Percentiles rank a stretch among this genome's conserved stretches.
Evolutionary conservation across 2,888 invertebrate species (phyloP).

Genomic region (Sepiola atlantica): DNA sequence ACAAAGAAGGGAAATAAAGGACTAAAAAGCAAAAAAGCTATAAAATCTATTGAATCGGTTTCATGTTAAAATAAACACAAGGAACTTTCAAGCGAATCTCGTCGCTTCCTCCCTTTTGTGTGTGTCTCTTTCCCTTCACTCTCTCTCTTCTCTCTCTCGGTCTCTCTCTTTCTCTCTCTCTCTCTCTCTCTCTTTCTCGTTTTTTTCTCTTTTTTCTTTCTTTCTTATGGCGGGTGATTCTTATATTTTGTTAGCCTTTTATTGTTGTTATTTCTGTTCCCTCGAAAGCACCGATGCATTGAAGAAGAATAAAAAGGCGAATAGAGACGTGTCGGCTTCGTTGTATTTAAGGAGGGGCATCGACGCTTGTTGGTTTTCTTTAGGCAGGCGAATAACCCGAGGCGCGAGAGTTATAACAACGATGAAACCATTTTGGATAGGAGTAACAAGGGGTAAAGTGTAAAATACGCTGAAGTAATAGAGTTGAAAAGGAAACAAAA

Average conservation of each 20-base stretch:
- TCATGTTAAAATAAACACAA: conserved; percentile 32
- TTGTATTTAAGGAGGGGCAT: not conserved
- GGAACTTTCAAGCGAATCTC: too few species aligned
- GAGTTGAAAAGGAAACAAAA: not conserved
- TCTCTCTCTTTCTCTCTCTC: too few species aligned
- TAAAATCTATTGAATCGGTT: not conserved
- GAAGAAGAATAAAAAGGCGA: not conserved
- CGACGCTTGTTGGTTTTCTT: not conserved
- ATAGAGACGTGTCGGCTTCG: conserved; percentile 4
- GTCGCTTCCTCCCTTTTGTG: not conserved
- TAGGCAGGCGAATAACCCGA: not conserved
- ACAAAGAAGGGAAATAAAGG: not conserved
- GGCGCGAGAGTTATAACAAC: not conserved
- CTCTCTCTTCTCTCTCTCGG: too few species aligned
- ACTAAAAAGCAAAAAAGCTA: not conserved
- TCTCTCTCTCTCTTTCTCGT: too few species aligned
- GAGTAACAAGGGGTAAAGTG: not conserved
- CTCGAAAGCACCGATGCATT: not conserved
- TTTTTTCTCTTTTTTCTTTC: not conserved
- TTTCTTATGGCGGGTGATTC: not conserved
- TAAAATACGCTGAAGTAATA: not conserved
- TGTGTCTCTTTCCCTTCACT: too few species aligned
- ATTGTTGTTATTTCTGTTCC: not conserved
- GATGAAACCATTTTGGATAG: not conserved
- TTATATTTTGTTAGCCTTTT: not conserved